Evolutionary conservation across 2,888 invertebrate species (phyloP).

Genomic region (Pammene fasciana): DNA sequence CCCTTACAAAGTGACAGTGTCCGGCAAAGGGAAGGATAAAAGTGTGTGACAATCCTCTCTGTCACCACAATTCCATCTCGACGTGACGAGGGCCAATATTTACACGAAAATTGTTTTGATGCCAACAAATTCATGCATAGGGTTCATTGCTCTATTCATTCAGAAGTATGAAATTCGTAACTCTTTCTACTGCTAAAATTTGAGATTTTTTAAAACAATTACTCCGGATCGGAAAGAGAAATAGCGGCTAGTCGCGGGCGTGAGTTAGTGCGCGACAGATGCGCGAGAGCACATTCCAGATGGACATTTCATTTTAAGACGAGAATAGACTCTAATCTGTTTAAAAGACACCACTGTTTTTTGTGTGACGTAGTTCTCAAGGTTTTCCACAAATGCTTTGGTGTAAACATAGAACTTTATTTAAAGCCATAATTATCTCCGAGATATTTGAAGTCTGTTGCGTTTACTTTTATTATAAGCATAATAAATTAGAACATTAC

Average conservation of each 20-base stretch:
- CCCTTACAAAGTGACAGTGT: slow-evolving; percentile 16
- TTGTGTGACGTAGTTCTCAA: slow-evolving; percentile 44
- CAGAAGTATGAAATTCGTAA: slow-evolving; percentile 36
- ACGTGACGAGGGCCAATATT: slow-evolving; percentile 39
- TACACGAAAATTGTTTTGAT: slow-evolving; percentile 42
- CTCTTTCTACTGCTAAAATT: slow-evolving; percentile 23
- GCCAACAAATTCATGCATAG: slow-evolving; percentile 43
- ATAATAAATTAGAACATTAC: slow-evolving; percentile 10
- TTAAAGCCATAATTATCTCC: slow-evolving; percentile 36
- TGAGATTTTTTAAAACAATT: slow-evolving; percentile 26
- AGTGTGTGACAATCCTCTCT: slow-evolving; percentile 32
- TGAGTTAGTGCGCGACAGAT: slow-evolving; percentile 76
- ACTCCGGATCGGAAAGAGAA: slow-evolving; percentile 22
- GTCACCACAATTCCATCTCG: slow-evolving; percentile 21
- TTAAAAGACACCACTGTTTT: slow-evolving; percentile 54
- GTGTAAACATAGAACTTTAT: slow-evolving; percentile 39
- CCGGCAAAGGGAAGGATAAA: slow-evolving; percentile 17
- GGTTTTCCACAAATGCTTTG: slow-evolving; percentile 37
- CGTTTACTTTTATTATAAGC: slow-evolving; percentile 24
- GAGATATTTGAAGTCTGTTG: slow-evolving; percentile 22
- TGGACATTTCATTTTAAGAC: slow-evolving; percentile 49
- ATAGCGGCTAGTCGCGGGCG: slow-evolving; percentile 39
- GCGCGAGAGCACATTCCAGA: slow-evolving; percentile 65
- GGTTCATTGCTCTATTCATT: slow-evolving; percentile 44
- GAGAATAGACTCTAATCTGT: slow-evolving; percentile 59